A percentile compares a stretch with the other conserved stretches of the same genome.
phyloP scores from a whole-genome alignment of 2,888 invertebrate genomes.

The Teleiodes luculella region DNA sequence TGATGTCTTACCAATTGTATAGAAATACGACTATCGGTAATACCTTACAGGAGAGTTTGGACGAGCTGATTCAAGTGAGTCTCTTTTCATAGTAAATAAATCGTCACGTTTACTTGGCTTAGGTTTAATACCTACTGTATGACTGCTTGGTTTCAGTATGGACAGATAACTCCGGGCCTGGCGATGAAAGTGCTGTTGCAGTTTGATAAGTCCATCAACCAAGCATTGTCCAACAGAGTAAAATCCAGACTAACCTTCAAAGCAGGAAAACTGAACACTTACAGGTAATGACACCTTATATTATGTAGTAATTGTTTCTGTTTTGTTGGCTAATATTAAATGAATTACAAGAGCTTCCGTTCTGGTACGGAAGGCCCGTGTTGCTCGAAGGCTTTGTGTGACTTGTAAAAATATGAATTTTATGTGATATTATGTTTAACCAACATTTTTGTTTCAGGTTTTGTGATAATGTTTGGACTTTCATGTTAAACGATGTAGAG shows the following conservation, averaged over 20 bases:
- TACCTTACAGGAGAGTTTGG: slow-evolving; percentile 97
- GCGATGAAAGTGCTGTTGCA: slow-evolving; percentile 96
- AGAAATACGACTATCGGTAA: slow-evolving; percentile 98
- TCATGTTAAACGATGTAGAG: slow-evolving; percentile 98
- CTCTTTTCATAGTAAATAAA: slow-evolving; percentile 23
- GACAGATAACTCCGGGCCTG: slow-evolving; percentile 95
- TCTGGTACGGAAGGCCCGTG: too few species aligned
- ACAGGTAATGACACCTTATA: too few species aligned
- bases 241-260: slow-evolving; percentile 97
- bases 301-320: too few species aligned
- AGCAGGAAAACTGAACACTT: slow-evolving; percentile 90
- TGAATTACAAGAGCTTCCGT: too few species aligned
- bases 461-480: slow-evolving; percentile 99
- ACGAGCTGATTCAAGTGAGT: slow-evolving; percentile 94
- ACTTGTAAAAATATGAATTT: too few species aligned
- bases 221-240: slow-evolving; percentile 91
- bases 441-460: slow-evolving; percentile 80
- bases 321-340: too few species aligned
- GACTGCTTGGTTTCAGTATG: slow-evolving; percentile 83
- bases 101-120: not conserved
- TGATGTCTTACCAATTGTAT: slow-evolving; percentile 97
- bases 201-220: slow-evolving; percentile 98
- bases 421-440: too few species aligned
- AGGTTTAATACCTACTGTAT: not conserved
- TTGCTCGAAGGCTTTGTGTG: too few species aligned